phyloP scores from a whole-genome alignment of 2,797 vertebrate species.

The Apogon talboti region DNA sequence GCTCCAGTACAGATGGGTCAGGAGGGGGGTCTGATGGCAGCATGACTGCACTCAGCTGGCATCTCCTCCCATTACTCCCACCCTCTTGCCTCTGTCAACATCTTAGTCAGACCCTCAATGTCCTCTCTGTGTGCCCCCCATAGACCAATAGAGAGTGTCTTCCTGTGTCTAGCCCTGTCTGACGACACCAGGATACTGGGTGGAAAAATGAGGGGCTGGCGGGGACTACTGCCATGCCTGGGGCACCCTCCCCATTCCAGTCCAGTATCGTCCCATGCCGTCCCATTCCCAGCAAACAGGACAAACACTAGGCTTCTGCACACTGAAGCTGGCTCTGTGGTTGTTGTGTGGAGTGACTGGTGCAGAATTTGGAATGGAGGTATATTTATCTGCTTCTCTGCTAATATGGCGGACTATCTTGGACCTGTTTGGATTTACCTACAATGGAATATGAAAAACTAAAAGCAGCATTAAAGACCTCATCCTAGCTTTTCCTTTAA shows the following conservation, averaged over 20 bases:
- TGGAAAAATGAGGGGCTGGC: constrained; percentile 43
- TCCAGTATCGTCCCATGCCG: constrained; percentile 73
- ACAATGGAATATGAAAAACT: constrained; percentile 50
- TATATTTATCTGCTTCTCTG: constrained; percentile 1
- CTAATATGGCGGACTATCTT: constrained; percentile 4
- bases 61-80: constrained; percentile 62
- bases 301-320: constrained; percentile 50
- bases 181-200: constrained; percentile 41
- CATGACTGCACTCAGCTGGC: constrained; percentile 80
- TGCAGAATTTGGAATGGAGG: constrained; percentile 40
- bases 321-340: constrained; percentile 40
- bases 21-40: constrained; percentile 61
- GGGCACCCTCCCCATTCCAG: constrained; percentile 69
- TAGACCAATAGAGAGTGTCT: constrained; percentile 59
- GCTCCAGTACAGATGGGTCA: constrained; percentile 47
- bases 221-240: constrained; percentile 75
- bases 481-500: constrained; percentile 23
- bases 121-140: constrained; percentile 77
- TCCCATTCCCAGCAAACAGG: constrained; percentile 71
- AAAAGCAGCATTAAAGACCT: constrained; percentile 42
- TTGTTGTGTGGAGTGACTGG: constrained; percentile 29
- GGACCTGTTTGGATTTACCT: constrained; percentile 27
- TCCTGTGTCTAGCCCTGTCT: constrained; percentile 73
- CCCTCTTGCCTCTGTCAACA: constrained; percentile 47
- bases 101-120: constrained; percentile 78